These are phyloP conservation scores for Bombycilla garrulus DNA, from an alignment of 2,113 vertebrate genomes.

Conservation along the genomic window DNA sequence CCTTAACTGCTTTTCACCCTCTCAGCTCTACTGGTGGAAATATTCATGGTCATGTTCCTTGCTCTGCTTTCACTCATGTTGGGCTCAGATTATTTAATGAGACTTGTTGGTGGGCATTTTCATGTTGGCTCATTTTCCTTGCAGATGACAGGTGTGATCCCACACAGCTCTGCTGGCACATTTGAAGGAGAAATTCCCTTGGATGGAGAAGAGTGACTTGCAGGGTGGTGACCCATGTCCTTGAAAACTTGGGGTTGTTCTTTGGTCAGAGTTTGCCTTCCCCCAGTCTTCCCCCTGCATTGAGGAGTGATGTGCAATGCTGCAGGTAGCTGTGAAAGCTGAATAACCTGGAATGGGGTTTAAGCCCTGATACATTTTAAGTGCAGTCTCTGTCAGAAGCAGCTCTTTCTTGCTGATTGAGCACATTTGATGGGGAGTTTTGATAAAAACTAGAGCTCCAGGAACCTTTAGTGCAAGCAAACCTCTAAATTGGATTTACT, in stretches of 20 bases:
- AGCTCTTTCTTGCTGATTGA: not conserved
- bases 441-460: not conserved
- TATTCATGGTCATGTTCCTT: fast-evolving
- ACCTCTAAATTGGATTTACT: not conserved
- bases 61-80: not conserved
- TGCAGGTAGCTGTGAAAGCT: not conserved
- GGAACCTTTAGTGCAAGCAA: not conserved
- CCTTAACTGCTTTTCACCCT: not conserved
- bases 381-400: not conserved
- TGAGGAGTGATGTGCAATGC: not conserved
- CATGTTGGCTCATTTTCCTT: not conserved
- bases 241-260: fast-evolving
- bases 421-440: not conserved
- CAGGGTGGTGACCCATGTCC: not conserved
- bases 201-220: not conserved
- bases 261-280: not conserved
- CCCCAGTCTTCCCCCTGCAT: fast-evolving
- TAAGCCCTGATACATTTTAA: not conserved
- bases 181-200: not conserved
- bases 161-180: not conserved
- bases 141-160: not conserved
- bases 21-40: not conserved
- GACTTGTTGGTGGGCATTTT: not conserved
- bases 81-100: not conserved
- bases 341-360: fast-evolving